Conservation (phyloP, 2,888 invertebrate genomes). For the Diachrysia chrysitis region DNA sequence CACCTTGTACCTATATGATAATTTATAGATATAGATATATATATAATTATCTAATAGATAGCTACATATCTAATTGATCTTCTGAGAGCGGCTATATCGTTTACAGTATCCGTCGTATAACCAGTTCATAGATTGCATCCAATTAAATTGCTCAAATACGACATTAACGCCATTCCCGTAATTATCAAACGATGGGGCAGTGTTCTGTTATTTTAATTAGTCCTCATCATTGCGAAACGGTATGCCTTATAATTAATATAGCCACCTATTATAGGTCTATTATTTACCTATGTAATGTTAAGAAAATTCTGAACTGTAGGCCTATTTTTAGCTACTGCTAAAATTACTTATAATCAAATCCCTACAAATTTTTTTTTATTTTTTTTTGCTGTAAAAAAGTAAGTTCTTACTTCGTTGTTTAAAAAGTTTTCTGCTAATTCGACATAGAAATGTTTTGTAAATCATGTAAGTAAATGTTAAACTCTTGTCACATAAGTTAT, state of each 20-base stretch:
- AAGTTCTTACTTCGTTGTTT: not conserved
- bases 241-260: too few relatives aligned
- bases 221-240: not conserved
- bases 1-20: too few relatives aligned
- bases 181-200: not conserved
- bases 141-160: not conserved
- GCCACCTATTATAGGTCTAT: too few relatives aligned
- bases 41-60: too few relatives aligned
- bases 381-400: too few relatives aligned
- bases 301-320: not conserved
- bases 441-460: not conserved
- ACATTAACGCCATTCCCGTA: constrained; percentile 5
- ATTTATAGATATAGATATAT: too few relatives aligned
- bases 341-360: too few relatives aligned
- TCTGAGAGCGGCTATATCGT: not conserved
- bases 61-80: not conserved
- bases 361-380: too few relatives aligned
- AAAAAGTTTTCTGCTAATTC: not conserved
- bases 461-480: not conserved
- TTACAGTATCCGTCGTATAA: not conserved
- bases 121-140: not conserved
- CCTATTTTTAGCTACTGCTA: too few relatives aligned
- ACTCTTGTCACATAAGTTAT: not conserved
- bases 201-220: not conserved
- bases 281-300: not conserved